These are phyloP conservation scores for Python bivittatus DNA, from an alignment of 2,113 vertebrate genomes.

Conservation along the genomic window DNA sequence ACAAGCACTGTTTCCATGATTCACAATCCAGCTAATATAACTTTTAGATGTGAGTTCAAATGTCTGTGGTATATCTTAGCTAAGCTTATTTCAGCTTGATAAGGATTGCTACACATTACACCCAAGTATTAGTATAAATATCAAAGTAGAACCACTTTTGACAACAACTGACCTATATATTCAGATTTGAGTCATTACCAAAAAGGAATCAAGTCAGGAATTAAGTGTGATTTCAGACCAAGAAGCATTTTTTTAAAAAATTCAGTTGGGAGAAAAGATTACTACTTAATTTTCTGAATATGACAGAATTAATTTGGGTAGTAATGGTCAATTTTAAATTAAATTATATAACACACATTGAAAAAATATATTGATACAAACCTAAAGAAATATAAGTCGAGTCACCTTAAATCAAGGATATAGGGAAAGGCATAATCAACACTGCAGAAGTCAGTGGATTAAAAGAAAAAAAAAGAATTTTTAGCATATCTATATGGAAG, in stretches of 20 bases:
- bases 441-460: slow-evolving; percentile 18
- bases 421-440: slow-evolving; percentile 37
- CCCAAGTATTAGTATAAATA: not conserved
- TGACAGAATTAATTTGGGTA: slow-evolving; percentile 45
- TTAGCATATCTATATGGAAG: slow-evolving; percentile 29
- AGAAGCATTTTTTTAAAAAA: not conserved
- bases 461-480: slow-evolving; percentile 29
- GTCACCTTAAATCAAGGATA: slow-evolving; percentile 65
- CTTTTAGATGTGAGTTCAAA: not conserved
- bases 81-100: not conserved
- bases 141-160: not conserved
- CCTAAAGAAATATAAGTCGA: slow-evolving; percentile 47
- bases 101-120: not conserved
- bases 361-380: slow-evolving; percentile 41
- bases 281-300: slow-evolving; percentile 48
- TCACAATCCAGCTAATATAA: not conserved
- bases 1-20: not conserved
- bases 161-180: not conserved
- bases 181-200: not conserved
- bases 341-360: slow-evolving; percentile 32
- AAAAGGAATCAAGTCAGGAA: not conserved
- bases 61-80: not conserved
- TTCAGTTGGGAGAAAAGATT: not conserved
- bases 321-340: slow-evolving; percentile 64
- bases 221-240: not conserved